Evolutionary conservation across 2,888 invertebrate species (phyloP).

Genomic region (Microdon myrmicae): DNA sequence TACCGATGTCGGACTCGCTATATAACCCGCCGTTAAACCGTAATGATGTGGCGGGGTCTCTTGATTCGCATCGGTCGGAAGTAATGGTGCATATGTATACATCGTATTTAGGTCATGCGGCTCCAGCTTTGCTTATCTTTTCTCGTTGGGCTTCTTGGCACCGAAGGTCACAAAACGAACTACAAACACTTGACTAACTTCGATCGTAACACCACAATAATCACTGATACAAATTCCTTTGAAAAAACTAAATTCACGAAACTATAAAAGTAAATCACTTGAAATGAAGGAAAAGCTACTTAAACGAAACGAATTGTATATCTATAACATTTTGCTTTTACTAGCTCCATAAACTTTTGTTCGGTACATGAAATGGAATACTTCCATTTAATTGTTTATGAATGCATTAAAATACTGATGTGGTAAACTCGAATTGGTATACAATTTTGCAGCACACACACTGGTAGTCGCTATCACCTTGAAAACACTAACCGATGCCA

Average conservation of each 20-base stretch:
- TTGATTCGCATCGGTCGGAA: conserved; percentile 50
- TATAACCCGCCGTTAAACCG: conserved; percentile 47
- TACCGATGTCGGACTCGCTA: conserved; percentile 39
- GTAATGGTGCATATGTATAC: conserved; percentile 55
- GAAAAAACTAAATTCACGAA: conserved; percentile 28
- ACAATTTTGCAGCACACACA: conserved; percentile 31
- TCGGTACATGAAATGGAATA: conserved; percentile 40
- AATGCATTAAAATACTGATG: conserved; percentile 39
- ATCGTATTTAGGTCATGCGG: conserved; percentile 55
- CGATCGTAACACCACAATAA: conserved; percentile 34
- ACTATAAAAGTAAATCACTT: too few relatives aligned
- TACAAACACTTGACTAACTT: too few relatives aligned
- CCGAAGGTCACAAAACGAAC: conserved; percentile 48
- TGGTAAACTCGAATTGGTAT: conserved; percentile 11
- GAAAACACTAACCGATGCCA: conserved; percentile 52
- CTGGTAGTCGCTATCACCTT: conserved; percentile 42
- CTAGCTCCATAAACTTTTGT: conserved; percentile 53
- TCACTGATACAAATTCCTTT: conserved; percentile 14
- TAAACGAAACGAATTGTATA: conserved; percentile 30
- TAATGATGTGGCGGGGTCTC: conserved; percentile 52
- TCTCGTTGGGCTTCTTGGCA: conserved; percentile 9
- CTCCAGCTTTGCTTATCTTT: conserved; percentile 46
- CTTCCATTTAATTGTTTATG: conserved; percentile 49
- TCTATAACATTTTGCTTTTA: conserved; percentile 36
- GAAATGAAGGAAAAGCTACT: conserved; percentile 26